Evolutionary conservation across 2,888 invertebrate species (phyloP).

Genomic region (Aethes cnicana): DNA sequence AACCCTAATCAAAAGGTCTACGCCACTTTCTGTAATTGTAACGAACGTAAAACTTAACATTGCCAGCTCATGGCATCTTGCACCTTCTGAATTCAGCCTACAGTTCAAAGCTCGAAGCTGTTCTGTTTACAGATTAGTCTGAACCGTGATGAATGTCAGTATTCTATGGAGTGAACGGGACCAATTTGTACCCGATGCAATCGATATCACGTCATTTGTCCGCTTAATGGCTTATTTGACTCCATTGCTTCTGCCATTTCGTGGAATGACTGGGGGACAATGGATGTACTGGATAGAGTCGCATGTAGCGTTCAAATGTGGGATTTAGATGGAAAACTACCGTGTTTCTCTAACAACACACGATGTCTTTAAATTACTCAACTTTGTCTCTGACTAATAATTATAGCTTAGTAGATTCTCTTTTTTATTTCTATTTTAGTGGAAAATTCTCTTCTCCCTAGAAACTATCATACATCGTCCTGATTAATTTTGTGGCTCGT

Average conservation of each 20-base stretch:
- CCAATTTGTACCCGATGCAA: slow-evolving; percentile 20
- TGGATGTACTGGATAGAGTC: too few relatives aligned
- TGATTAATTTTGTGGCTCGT: too few relatives aligned
- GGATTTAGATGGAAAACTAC: too few relatives aligned
- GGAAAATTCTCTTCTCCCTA: too few relatives aligned
- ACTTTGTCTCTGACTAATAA: too few relatives aligned
- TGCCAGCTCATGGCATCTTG: not conserved
- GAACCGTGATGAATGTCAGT: slow-evolving; percentile 24
- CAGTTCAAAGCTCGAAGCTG: not conserved
- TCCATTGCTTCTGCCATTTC: slow-evolving; percentile 3
- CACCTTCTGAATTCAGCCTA: not conserved
- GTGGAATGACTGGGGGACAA: not conserved
- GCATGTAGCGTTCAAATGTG: too few relatives aligned
- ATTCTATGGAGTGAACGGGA: slow-evolving; percentile 17
- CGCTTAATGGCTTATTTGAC: slow-evolving; percentile 19
- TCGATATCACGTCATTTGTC: slow-evolving; percentile 17
- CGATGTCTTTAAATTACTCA: too few relatives aligned
- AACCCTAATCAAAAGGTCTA: not conserved
- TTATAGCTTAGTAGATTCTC: too few relatives aligned
- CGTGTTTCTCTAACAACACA: too few relatives aligned
- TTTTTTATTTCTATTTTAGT: too few relatives aligned
- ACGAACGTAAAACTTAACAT: not conserved
- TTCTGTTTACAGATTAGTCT: slow-evolving; percentile 4
- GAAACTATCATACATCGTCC: too few relatives aligned
- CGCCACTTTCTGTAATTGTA: not conserved